Evolutionary conservation across 2,113 vertebrate species (phyloP), one percentile per base, ranked within the genome.

Genomic region (Tragelaphus strepsiceros): DNA sequence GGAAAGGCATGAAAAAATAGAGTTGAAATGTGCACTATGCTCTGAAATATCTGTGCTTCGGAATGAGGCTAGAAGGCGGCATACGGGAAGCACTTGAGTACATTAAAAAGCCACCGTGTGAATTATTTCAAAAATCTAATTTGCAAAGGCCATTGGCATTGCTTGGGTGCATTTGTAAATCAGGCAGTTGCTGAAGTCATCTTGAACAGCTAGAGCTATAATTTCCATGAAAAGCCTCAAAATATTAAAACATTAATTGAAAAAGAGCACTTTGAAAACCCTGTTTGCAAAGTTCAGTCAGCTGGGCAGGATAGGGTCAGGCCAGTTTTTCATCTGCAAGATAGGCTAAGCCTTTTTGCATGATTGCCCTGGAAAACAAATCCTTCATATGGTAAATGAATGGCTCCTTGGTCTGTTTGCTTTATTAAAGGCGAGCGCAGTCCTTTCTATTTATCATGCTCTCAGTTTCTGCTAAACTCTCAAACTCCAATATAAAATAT

Each of bases 361-460:
- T 97, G 98, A 98, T 97, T 97, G 91, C 59, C 80, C 58, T 46
- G 82, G 94, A 98, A 98, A 97, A 97, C 54, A 97, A 61, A 30
- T 97, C 93, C 53, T 98, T 98, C 93, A 78, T 56, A 97, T 15
- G 87, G 95, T 91, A 94, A 98, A 98, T 91, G 95, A 97, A 98
- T 97, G 97, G 53, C 95, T 98, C 93, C 87, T 98, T 98, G 94
- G 96, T 98, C 97, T 97, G 95, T 95, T 98, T 97, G 93, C 97
- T 98, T 97, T 98, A 98, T 97, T 97, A 98, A 97, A 98, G 95
- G 83, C 91, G 86, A 96, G 58, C 6, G 7, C 84, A 28, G 35
- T 85, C 71, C 64, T 97, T 97, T 97, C 97, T 96, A 98, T 98
- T 98, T 98, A 98, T 98, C 97, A 97, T 80, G 91, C 91, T 96